Evolutionary conservation across 2,797 vertebrate species (phyloP).

Genomic region (Falco berigora): DNA sequence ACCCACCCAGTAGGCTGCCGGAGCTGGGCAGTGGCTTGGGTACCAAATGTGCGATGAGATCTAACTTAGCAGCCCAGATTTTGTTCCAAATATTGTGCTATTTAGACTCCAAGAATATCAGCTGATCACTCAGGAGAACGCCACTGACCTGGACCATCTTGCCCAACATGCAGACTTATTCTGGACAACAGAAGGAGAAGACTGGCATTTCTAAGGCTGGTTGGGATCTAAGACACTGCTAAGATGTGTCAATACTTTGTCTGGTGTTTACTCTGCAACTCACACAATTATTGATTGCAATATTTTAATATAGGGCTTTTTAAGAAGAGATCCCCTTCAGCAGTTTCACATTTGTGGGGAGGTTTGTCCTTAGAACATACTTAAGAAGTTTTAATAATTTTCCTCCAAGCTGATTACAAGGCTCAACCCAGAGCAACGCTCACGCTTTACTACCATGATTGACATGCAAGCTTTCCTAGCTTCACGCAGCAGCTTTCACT

Average conservation of each 20-base stretch:
- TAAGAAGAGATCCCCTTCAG: background rate
- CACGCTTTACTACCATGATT: background rate
- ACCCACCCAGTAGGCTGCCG: background rate
- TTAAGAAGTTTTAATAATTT: background rate
- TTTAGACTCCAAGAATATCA: background rate
- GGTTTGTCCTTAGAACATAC: background rate
- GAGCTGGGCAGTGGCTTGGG: background rate
- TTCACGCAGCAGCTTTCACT: background rate
- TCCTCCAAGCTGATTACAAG: background rate
- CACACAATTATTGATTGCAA: background rate
- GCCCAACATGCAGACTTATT: background rate
- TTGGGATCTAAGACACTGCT: background rate
- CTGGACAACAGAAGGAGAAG: background rate
- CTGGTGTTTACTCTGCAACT: background rate
- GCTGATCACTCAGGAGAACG: background rate
- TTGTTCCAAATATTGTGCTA: background rate
- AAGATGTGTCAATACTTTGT: background rate
- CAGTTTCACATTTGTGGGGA: background rate
- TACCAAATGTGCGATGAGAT: rapidly evolving
- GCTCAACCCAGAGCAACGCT: background rate
- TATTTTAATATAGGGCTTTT: background rate
- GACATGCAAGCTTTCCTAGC: background rate
- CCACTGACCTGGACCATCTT: background rate
- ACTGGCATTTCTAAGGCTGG: background rate
- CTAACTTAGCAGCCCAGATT: background rate